Evolutionary conservation across 1,140 invertebrate genomes (phyloP), one percentile per base, ranked within the genome.

Genomic region (Drosophila littoralis): DNA sequence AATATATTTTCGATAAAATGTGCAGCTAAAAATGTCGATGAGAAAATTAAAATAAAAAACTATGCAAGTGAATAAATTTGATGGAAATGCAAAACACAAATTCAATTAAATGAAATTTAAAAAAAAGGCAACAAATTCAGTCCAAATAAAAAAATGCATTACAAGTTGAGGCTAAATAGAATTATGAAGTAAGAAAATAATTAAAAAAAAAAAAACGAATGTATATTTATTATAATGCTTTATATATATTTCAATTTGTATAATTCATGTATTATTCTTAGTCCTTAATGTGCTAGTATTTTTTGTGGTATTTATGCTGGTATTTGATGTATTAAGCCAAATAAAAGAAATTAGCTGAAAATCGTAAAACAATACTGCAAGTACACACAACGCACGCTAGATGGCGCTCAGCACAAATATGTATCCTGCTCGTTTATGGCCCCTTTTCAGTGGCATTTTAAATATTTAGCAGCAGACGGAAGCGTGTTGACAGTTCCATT

Each of bases 391-490:
- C 78, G 52, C 12, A 42, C 52, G 22, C 38, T 59, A 75, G 82
- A 60, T 78, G 66, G 40, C 46, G 71, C 17, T 17, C 17, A 1
- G 22, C 22, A 22, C 22, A 22, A 2, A 28, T 5, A 28, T 5
- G 22, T 28, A 28, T 28, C 4, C 22, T 5, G 22, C 22, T 5
- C 22, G 32, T 57, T 13, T 63, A 17, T 10, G 52, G 42, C 55
- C 54, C 54, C 40, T 38, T 73, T 78, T 55, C 17, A 63, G 46
- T 72, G 71, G 68, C 67, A 66, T 77, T 88, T 89, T 80, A 88
- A 88, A 88, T 88, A 89, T 88, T 88, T 83, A 89, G 28, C 69
- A 88, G 54, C 57, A 59, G 51, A 17, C 35, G 45, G 22, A 51
- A 9, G 15, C 40, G 32, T 72, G 78, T 72, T 73, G 79, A 81